Conservation (phyloP, 2,113 vertebrate species). For the Ochotona curzoniae region DNA sequence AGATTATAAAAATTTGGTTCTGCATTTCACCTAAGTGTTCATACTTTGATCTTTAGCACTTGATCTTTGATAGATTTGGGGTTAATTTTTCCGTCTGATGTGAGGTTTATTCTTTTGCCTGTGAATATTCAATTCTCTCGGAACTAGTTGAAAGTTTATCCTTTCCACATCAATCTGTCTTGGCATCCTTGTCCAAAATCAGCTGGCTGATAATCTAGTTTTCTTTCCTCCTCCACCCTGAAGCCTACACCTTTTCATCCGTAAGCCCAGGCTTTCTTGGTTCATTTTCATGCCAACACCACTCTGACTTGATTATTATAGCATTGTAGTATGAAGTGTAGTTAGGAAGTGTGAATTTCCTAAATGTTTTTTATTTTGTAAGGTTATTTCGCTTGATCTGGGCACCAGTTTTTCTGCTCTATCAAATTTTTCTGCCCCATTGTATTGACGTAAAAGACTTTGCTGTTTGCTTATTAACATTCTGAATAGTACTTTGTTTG, state of each 20-base stretch:
- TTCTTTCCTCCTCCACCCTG: background rate
- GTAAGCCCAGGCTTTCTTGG: background rate
- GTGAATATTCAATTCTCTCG: background rate
- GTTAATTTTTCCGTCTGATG: background rate
- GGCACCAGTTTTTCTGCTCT: background rate
- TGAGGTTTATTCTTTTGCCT: background rate
- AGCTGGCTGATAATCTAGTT: background rate
- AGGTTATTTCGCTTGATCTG: background rate
- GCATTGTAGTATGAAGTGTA: background rate
- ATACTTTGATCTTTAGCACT: background rate
- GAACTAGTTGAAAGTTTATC: background rate
- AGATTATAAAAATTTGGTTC: background rate
- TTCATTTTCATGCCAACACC: background rate
- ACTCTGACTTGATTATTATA: background rate
- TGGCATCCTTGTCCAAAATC: background rate
- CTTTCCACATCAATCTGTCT: background rate
- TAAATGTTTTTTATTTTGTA: background rate
- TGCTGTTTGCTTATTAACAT: background rate
- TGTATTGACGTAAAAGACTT: background rate
- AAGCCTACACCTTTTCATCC: background rate
- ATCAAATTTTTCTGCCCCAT: background rate
- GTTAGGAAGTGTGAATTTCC: background rate
- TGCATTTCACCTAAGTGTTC: background rate
- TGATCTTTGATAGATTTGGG: background rate
- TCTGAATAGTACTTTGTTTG: background rate